Percentiles rank a stretch among this genome's conserved stretches.
phyloP scores from a whole-genome alignment of 1,140 invertebrate species.

The Sitobion miscanthi region DNA sequence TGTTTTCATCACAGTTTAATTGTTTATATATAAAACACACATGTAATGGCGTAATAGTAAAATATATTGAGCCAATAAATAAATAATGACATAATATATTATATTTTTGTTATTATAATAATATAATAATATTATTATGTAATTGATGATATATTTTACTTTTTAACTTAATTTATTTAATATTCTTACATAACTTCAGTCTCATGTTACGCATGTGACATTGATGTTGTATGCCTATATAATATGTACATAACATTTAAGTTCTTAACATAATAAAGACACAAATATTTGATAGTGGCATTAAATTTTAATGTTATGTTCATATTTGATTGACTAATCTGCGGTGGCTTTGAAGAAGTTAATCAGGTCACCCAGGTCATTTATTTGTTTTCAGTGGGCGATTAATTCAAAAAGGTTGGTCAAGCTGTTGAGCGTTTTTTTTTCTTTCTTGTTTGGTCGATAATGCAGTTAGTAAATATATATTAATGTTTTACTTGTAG shows the following conservation, averaged over 20 bases:
- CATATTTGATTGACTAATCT: neutral
- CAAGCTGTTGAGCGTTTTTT: neutral
- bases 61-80: no score
- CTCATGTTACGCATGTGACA: no score
- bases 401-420: neutral
- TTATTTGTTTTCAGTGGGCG: neutral
- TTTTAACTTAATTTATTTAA: neutral
- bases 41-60: no score
- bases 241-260: neutral
- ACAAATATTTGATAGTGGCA: neutral
- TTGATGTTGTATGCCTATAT: no score
- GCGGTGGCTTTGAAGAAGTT: neutral
- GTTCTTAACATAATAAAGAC: neutral
- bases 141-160: neutral
- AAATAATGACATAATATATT: no score
- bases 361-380: neutral
- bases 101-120: no score
- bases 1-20: neutral
- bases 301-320: neutral
- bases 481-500: neutral
- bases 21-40: no score
- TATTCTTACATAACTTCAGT: neutral
- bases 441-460: no score
- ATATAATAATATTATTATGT: no score
- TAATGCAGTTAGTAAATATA: no score